A percentile compares a stretch with the other conserved stretches of the same genome.
phyloP scores from a whole-genome alignment of 2,888 invertebrate genomes.

The Siphonodentalium dalli region DNA sequence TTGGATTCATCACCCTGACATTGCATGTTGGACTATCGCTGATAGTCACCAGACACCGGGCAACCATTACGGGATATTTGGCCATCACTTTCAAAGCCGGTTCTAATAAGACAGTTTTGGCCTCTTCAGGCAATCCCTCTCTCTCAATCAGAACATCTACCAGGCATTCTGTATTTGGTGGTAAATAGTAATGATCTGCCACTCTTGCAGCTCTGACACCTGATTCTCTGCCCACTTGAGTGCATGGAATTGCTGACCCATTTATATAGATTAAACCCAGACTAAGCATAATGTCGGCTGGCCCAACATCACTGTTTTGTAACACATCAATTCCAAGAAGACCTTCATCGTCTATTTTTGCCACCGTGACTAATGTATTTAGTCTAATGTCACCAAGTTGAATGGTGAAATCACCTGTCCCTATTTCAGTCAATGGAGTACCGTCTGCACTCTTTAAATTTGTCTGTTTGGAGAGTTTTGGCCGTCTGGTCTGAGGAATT shows the following conservation, averaged over 20 bases:
- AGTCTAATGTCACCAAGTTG: slow-evolving; percentile 1
- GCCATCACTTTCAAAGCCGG: slow-evolving; percentile 11
- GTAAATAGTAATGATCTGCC: slow-evolving; percentile 19
- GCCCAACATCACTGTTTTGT: slow-evolving; percentile 4
- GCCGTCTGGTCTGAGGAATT: slow-evolving; percentile 1
- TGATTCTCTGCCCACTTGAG: slow-evolving; percentile 2
- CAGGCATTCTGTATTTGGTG: slow-evolving; percentile 12
- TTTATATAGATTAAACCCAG: slow-evolving; percentile 5
- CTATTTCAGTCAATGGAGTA: slow-evolving; percentile 7
- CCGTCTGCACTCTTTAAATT: slow-evolving; percentile 2
- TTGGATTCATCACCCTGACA: slow-evolving; percentile 26
- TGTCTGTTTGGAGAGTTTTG: background rate
- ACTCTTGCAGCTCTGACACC: slow-evolving; percentile 4
- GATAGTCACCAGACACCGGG: slow-evolving; percentile 20
- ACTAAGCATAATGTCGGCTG: slow-evolving; percentile 20
- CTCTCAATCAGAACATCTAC: slow-evolving; percentile 22
- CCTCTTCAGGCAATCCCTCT: slow-evolving; percentile 4
- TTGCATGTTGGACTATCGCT: slow-evolving; percentile 13
- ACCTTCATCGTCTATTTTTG: slow-evolving; percentile 24
- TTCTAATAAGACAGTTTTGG: slow-evolving; percentile 13
- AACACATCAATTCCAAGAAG: slow-evolving; percentile 25
- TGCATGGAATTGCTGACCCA: slow-evolving; percentile 13
- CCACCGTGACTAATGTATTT: slow-evolving; percentile 9
- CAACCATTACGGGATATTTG: slow-evolving; percentile 21
- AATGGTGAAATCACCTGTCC: slow-evolving; percentile 11